A percentile compares a stretch with the other conserved stretches of the same genome.
phyloP scores from a whole-genome alignment of 2,113 vertebrate genomes.

The Neopipo cinnamomea region DNA sequence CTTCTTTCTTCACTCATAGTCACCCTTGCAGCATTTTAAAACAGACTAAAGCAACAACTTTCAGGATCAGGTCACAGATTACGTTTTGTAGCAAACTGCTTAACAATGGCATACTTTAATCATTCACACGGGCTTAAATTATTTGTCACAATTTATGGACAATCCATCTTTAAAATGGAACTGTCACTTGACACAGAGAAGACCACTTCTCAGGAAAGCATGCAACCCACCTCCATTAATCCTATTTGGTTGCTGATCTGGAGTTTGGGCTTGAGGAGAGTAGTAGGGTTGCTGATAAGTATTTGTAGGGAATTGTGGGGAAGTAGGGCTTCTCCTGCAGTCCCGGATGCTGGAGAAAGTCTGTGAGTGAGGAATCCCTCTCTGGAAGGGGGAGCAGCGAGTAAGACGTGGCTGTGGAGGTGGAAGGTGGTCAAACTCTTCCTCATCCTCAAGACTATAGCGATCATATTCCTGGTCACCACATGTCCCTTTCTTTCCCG shows the following conservation, averaged over 20 bases:
- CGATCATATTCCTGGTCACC: constrained; percentile 85
- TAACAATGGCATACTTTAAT: not conserved
- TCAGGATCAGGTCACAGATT: not conserved
- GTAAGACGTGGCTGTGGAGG: constrained; percentile 91
- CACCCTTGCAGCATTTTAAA: not conserved
- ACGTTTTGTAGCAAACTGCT: not conserved
- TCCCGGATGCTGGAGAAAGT: constrained; percentile 95
- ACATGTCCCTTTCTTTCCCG: constrained; percentile 77
- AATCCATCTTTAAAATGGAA: not conserved
- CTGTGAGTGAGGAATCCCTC: constrained; percentile 91
- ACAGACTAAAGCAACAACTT: not conserved
- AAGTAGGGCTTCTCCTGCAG: constrained; percentile 84
- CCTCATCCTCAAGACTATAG: constrained; percentile 91
- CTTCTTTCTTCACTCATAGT: not conserved
- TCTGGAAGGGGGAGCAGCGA: constrained; percentile 85
- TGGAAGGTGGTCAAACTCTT: constrained; percentile 91
- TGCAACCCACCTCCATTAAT: constrained; percentile 81
- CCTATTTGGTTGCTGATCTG: constrained; percentile 82
- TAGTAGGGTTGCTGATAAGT: constrained; percentile 81
- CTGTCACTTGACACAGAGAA: not conserved
- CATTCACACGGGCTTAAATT: not conserved
- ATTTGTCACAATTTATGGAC: not conserved
- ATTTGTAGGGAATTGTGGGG: constrained; percentile 85
- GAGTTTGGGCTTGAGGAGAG: constrained; percentile 78
- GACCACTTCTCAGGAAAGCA: not conserved